Base-by-base conservation (phyloP, 1,140 invertebrate species). In the Solen grandis region DNA sequence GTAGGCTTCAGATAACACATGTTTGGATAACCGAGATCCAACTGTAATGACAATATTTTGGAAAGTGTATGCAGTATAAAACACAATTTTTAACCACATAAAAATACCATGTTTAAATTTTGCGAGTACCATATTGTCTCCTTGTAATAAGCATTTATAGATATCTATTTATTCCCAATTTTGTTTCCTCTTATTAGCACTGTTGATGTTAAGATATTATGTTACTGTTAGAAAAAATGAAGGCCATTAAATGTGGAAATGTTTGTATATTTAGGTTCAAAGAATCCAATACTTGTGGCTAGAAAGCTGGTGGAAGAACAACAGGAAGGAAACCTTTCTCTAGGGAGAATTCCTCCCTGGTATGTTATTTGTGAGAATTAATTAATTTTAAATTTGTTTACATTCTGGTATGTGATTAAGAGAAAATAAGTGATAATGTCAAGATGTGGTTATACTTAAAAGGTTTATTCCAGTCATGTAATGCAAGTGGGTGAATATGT, bases 251-350 rank as follows among this genome's bases (percentile, higher is more conserved):
- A n/a, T n/a, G n/a, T n/a, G n/a, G n/a, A n/a, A n/a, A n/a, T n/a
- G n/a, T n/a, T n/a, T n/a, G n/a, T 46, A 46, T n/a, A 31, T 86
- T 27, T 31, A 88, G 90, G 89, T 72, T 86, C 93, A 14, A 88
- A 90, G 77, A 93, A 94, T 87, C 93, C 93, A 27, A 89, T 94
- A 3, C 35, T 82, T 36, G 87, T 93, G 31, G 93, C 93, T 5
- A 79, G 86, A 57, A 83, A 72, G 54, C 70, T 94, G n/a, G 70
- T 93, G 19, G 77, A 89, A 22, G 82, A 85, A n/a, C 93, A 93
- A 80, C 74, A 76, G n/a, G 33, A 85, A 57, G 89, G 90, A 25
- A 82, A 82, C 31, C 65, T 91, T 38, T 88, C 90, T n/a, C 76
- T 89, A 22, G 92, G 92, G 5, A 86, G 92, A 83, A 88, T 93